phyloP scores from a whole-genome alignment of 2,888 invertebrate genomes.

The Eilema sororculum region DNA sequence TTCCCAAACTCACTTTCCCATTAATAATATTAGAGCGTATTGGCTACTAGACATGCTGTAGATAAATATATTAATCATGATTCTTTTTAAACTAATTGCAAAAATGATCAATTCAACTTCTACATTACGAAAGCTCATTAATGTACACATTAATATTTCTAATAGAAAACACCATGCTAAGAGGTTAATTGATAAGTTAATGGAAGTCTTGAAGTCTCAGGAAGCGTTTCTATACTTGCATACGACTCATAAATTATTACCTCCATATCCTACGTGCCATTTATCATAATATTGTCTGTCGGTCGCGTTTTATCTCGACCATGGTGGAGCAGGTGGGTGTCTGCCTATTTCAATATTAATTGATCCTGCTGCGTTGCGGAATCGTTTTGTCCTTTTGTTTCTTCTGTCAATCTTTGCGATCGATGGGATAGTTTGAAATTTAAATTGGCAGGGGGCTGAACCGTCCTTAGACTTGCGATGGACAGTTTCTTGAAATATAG shows the following conservation, averaged over 20 bases:
- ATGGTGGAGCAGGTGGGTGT: constrained; percentile 72
- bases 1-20: constrained; percentile 17
- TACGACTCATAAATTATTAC: constrained; percentile 65
- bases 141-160: constrained; percentile 39
- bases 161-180: constrained; percentile 45
- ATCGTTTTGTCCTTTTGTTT: constrained; percentile 59
- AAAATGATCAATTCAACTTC: constrained; percentile 29
- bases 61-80: constrained; percentile 6
- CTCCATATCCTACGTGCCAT: constrained; percentile 66
- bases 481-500: constrained; percentile 19
- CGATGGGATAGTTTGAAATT: constrained; percentile 36
- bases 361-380: constrained; percentile 68
- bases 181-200: constrained; percentile 63
- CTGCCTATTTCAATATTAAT: constrained; percentile 71
- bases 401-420: constrained; percentile 36
- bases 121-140: constrained; percentile 39
- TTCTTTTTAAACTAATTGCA: constrained; percentile 23
- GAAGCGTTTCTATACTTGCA: constrained; percentile 52
- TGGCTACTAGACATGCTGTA: not conserved
- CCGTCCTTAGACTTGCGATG: constrained; percentile 19
- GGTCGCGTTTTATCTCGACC: constrained; percentile 68
- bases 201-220: constrained; percentile 45
- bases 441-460: constrained; percentile 30
- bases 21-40: constrained; percentile 13
- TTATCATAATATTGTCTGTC: constrained; percentile 80